Evolutionary conservation across 2,888 invertebrate genomes (phyloP), one percentile per base, ranked within the genome.

Genomic region (Agelastica alni): DNA sequence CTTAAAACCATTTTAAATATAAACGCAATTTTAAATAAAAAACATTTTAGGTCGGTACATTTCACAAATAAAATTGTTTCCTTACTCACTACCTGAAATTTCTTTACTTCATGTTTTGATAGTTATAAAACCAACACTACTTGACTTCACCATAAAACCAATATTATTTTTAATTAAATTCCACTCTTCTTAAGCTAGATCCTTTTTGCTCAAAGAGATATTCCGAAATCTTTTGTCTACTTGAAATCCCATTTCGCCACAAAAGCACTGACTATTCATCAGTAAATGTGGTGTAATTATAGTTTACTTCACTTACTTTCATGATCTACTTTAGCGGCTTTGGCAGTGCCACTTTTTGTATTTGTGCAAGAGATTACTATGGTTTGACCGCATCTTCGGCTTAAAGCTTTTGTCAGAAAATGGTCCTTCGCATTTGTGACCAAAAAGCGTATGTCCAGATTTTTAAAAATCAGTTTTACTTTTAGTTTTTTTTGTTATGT

Each of bases 361-460:
- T 66, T 65, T 68, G 62, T 62, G 60, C 59, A 63, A 62, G 56
- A 62, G 68, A 67, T 68, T 68, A 68, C 57, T 30, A 58, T 56
- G 54, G 37, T 57, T 56, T 65, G 62, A 65, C 65, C 65, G 59
- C 68, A 66, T 65, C 62, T 67, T 58, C 61, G 60, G 63, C 59
- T 62, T 58, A 47, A n/a, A n/a, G 12, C 43, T 53, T 62, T 66
- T 66, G 65, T 64, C n/a, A 22, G 54, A 30, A 65, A 64, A 61
- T 64, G 59, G 55, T 61, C 60, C 60, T 60, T 61, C 13, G 39
- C 55, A 46, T 56, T 51, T 49, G 53, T 26, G 28, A 49, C 28
- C 52, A 53, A 16, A 41, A 41, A 53, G 36, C 49, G 49, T 49
- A 37, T 53, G 32, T 53, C 52, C 49, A 18, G 17, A 4, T 39